Percentiles rank a stretch among this genome's conserved stretches.
phyloP scores from a whole-genome alignment of 2,888 invertebrate species.

The Pheosia tremula region DNA sequence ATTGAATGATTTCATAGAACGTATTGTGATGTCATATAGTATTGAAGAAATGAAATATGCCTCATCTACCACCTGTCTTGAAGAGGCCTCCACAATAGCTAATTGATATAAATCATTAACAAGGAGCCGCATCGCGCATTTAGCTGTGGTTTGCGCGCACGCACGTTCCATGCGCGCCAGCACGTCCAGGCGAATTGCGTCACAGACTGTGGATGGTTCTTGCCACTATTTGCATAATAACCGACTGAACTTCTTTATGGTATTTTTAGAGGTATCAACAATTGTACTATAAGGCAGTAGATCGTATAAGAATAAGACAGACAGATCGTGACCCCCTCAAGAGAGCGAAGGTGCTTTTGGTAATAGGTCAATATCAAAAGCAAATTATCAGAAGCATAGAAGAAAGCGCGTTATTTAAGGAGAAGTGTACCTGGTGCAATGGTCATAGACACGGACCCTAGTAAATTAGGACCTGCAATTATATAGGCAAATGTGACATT shows the following conservation, averaged over 20 bases:
- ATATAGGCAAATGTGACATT: too few relatives aligned
- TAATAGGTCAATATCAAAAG: too few relatives aligned
- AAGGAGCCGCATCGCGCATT: not conserved
- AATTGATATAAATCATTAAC: conserved; percentile 44
- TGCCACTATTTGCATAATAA: conserved; percentile 54
- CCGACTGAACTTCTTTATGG: conserved; percentile 40
- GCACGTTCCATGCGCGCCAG: conserved; percentile 38
- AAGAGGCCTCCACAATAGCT: conserved; percentile 29
- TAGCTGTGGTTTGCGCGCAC: conserved; percentile 21
- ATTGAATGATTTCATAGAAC: not conserved
- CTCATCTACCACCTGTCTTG: conserved; percentile 19
- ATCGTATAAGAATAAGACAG: not conserved
- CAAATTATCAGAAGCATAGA: too few relatives aligned
- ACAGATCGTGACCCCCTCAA: not conserved
- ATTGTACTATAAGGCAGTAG: not conserved
- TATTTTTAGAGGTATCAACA: not conserved
- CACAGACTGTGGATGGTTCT: conserved; percentile 29
- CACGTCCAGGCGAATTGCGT: conserved; percentile 33
- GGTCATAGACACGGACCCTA: too few relatives aligned
- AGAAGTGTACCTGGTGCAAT: too few relatives aligned
- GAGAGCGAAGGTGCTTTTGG: not conserved
- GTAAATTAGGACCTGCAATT: too few relatives aligned
- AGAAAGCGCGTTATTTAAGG: too few relatives aligned
- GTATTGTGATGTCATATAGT: not conserved
- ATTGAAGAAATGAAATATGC: not conserved